These are phyloP conservation scores for Proctacanthus coquilletti DNA, from an alignment of 1,140 invertebrate genomes.

Conservation along the genomic window DNA sequence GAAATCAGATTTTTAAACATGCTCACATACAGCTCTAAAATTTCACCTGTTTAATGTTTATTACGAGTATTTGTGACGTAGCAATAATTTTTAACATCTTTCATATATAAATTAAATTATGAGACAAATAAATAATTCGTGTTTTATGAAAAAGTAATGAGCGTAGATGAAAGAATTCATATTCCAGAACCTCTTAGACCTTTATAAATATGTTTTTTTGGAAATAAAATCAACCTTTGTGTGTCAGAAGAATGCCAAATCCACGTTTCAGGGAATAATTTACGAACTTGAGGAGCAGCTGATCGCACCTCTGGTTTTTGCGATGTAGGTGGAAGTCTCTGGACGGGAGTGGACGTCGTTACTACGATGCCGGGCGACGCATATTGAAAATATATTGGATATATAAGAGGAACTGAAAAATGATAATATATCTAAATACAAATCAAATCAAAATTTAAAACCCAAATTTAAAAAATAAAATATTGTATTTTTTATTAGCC, in stretches of 20 bases:
- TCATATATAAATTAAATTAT: neutral
- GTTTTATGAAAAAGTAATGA: neutral
- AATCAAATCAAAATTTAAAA: too few species aligned
- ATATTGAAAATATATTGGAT: neutral
- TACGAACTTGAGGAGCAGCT: constrained; percentile 4
- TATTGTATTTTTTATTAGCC: too few species aligned
- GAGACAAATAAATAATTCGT: neutral
- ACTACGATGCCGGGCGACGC: neutral
- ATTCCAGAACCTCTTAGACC: too few species aligned
- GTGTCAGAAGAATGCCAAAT: neutral
- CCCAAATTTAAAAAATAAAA: too few species aligned
- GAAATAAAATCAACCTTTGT: neutral
- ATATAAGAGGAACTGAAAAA: too few species aligned
- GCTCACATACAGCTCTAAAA: too few species aligned
- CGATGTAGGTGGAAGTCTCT: neutral
- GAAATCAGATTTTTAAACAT: too few species aligned
- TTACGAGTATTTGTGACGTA: neutral
- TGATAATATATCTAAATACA: too few species aligned
- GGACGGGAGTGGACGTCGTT: neutral
- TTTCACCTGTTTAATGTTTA: neutral
- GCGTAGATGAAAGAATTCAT: too few species aligned
- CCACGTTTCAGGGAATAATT: constrained; percentile 6
- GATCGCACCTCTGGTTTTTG: too few species aligned
- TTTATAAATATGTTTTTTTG: neutral
- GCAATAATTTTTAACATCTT: neutral